A percentile compares a stretch with the other conserved stretches of the same genome.
These are phyloP conservation scores for Xenopus petersii DNA, from an alignment of 2,797 vertebrate genomes.

Conservation along the genomic window DNA sequence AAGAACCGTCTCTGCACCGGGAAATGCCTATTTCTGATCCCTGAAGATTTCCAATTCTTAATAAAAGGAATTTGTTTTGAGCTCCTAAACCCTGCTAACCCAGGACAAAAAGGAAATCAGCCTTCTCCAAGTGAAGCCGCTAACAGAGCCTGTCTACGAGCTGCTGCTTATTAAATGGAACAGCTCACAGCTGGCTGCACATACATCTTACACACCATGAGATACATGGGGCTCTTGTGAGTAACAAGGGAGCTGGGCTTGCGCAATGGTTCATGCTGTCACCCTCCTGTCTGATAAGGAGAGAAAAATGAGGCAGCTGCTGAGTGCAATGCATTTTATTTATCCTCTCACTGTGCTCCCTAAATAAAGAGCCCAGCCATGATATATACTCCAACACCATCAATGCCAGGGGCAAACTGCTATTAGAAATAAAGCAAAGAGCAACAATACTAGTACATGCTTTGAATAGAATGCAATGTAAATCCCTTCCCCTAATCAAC, in stretches of 20 bases:
- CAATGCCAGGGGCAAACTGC: not conserved
- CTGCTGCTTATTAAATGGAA: conserved; percentile 66
- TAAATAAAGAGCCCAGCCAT: conserved; percentile 13
- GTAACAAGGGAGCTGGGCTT: conserved; percentile 63
- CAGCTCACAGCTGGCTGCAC: conserved; percentile 60
- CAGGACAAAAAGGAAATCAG: conserved; percentile 56
- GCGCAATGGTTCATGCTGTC: conserved; percentile 62
- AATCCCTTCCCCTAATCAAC: too few relatives aligned
- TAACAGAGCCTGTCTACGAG: conserved; percentile 51
- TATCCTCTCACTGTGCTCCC: conserved; percentile 42
- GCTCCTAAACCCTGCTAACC: conserved; percentile 61
- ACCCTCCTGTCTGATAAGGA: conserved; percentile 57
- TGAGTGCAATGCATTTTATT: conserved; percentile 58
- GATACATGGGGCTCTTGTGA: conserved; percentile 60
- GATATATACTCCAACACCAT: conserved; percentile 5
- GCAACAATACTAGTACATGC: too few relatives aligned
- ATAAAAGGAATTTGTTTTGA: conserved; percentile 63
- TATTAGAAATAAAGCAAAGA: too few relatives aligned
- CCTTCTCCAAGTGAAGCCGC: conserved; percentile 56
- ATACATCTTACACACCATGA: conserved; percentile 62
- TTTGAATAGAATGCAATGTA: too few relatives aligned
- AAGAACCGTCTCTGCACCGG: conserved; percentile 27
- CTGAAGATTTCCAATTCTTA: conserved; percentile 62
- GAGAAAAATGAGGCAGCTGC: conserved; percentile 59
- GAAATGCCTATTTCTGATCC: conserved; percentile 56